A percentile compares a stretch with the other conserved stretches of the same genome.
phyloP scores from a whole-genome alignment of 2,888 invertebrate species.

The Pristionchus maxplancki region DNA sequence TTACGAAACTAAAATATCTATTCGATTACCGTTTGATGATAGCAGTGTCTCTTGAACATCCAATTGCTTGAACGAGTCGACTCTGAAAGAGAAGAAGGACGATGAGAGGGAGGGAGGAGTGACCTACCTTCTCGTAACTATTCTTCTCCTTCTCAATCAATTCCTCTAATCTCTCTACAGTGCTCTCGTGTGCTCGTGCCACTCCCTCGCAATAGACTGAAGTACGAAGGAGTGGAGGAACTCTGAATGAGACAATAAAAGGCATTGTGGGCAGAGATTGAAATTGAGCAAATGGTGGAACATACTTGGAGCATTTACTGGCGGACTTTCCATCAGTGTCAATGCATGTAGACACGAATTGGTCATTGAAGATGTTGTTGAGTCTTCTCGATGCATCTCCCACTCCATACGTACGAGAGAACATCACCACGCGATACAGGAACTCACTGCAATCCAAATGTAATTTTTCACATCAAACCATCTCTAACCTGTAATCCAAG shows the following conservation, averaged over 20 bases:
- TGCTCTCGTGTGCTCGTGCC: background rate
- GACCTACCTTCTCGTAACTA: constrained; percentile 2
- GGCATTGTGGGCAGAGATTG: no score
- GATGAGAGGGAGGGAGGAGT: background rate
- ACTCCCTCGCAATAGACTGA: constrained; percentile 49
- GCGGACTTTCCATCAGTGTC: background rate
- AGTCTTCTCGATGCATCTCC: background rate
- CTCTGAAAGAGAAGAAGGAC: background rate
- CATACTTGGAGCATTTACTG: constrained; percentile 41
- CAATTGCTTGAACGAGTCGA: constrained; percentile 17
- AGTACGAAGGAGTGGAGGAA: constrained; percentile 29
- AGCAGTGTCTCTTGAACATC: constrained; percentile 7
- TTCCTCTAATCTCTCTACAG: background rate
- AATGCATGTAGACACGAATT: background rate
- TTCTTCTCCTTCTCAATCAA: constrained; percentile 46
- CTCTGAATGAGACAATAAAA: background rate
- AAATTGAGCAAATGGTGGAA: no score
- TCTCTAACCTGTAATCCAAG: constrained; percentile 22
- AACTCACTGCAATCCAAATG: background rate
- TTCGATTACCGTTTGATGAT: constrained; percentile 2
- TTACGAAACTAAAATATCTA: background rate
- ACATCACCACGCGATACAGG: background rate
- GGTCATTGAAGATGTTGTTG: constrained; percentile 34
- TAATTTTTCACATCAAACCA: background rate
- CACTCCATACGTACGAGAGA: background rate